phyloP scores from a whole-genome alignment of 2,888 invertebrate genomes.

The Vandiemenella viatica region DNA sequence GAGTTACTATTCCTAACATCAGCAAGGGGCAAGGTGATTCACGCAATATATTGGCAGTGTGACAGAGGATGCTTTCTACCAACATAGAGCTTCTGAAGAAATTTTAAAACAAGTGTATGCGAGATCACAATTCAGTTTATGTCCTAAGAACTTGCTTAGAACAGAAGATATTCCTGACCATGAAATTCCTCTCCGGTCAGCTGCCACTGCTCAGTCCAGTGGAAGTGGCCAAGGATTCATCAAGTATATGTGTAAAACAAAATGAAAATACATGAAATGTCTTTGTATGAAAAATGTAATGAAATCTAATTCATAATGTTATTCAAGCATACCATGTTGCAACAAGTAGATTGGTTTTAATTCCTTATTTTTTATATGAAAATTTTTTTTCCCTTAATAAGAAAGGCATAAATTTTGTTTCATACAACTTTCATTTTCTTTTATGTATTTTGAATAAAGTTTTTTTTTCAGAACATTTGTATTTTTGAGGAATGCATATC shows the following conservation, averaged over 20 bases:
- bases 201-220: not conserved
- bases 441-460: not conserved
- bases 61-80: conserved; percentile 5
- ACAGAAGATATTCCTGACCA: not conserved
- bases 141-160: not conserved
- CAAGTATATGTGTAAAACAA: not conserved
- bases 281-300: conserved; percentile 1
- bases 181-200: conserved; percentile 3
- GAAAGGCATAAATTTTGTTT: not conserved
- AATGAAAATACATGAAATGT: not conserved
- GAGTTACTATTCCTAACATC: conserved; percentile 2
- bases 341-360: not conserved
- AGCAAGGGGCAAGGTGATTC: conserved; percentile 1
- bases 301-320: not conserved
- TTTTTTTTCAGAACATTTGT: not conserved
- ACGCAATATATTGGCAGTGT: conserved; percentile 6
- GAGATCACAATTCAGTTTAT: not conserved
- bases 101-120: too few relatives aligned
- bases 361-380: not conserved
- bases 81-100: conserved; percentile 1
- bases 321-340: not conserved
- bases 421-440: not conserved
- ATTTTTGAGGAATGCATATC: not conserved
- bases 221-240: not conserved
- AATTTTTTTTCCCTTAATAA: not conserved